Evolutionary conservation across 30 jellyfish, hydroid and myxozoan species (phyloP).

Genomic region (Cassiopea andromeda): DNA sequence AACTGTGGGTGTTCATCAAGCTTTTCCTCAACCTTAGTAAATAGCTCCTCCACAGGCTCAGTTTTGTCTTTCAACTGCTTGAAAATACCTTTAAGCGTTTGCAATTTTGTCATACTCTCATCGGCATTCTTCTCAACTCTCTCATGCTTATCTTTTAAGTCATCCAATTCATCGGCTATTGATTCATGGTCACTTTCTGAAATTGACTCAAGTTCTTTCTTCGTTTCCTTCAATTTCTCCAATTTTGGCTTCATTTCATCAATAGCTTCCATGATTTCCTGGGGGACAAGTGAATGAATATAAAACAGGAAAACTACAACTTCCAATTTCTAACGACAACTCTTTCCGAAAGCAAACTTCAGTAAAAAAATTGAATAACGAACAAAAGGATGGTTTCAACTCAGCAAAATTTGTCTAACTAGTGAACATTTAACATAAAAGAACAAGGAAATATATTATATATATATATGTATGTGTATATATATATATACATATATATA

Average conservation of each 20-base stretch:
- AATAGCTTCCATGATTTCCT: slow-evolving; percentile 36
- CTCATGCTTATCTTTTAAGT: slow-evolving; percentile 45
- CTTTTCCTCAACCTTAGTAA: slow-evolving; percentile 64
- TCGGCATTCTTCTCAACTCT: slow-evolving; percentile 15
- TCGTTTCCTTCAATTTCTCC: slow-evolving; percentile 64
- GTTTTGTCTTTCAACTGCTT: slow-evolving; percentile 38
- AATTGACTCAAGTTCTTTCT: slow-evolving; percentile 23
- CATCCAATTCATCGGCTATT: slow-evolving; percentile 42
- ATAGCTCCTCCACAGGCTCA: slow-evolving; percentile 86
- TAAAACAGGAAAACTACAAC: not conserved
- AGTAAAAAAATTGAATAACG: no score
- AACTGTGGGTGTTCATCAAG: slow-evolving; percentile 33
- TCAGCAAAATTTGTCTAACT: no score
- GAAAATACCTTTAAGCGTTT: slow-evolving; percentile 31
- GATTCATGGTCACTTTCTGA: slow-evolving; percentile 82
- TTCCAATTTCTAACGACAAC: no score
- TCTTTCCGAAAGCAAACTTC: no score
- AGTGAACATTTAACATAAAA: no score
- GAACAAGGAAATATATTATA: no score
- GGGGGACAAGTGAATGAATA: no score
- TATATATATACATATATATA: no score
- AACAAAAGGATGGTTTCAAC: no score
- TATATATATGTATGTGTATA: no score
- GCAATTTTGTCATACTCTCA: slow-evolving; percentile 54
- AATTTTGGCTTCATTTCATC: slow-evolving; percentile 71